Conservation (phyloP, 1,140 invertebrate genomes). For the Drosophila setifemur region DNA sequence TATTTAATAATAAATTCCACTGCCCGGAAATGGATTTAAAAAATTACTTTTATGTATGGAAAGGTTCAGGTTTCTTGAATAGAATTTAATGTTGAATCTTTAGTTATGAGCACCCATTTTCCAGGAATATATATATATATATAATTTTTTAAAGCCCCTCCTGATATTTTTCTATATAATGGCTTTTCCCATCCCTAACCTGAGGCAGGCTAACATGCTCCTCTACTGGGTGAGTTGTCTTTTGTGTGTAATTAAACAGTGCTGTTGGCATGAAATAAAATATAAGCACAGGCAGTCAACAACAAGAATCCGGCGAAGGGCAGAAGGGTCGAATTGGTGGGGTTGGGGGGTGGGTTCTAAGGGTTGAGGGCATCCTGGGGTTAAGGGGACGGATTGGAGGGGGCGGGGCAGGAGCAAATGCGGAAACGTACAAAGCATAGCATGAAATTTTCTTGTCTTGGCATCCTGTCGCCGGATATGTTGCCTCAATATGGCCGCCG, state of each 20-base stretch:
- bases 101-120: too few relatives aligned
- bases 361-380: neutral
- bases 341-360: too few relatives aligned
- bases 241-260: constrained; percentile 80
- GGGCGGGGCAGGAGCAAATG: constrained; percentile 1
- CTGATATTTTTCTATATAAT: too few relatives aligned
- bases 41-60: too few relatives aligned
- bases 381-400: neutral
- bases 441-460: constrained; percentile 80
- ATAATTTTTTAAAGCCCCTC: too few relatives aligned
- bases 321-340: constrained; percentile 4
- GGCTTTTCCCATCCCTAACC: neutral
- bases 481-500: constrained; percentile 79
- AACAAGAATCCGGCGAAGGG: constrained; percentile 24
- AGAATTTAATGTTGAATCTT: too few relatives aligned
- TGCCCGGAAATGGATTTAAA: too few relatives aligned
- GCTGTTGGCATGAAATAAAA: constrained; percentile 79
- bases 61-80: too few relatives aligned
- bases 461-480: constrained; percentile 79
- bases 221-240: constrained; percentile 59
- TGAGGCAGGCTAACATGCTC: constrained; percentile 31
- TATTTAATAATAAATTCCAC: too few relatives aligned
- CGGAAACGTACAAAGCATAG: constrained; percentile 78
- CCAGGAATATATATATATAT: too few relatives aligned
- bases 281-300: constrained; percentile 65